Evolutionary conservation across 2,888 invertebrate species (phyloP), one percentile per base, ranked within the genome.

Genomic region (Diadromus collaris): DNA sequence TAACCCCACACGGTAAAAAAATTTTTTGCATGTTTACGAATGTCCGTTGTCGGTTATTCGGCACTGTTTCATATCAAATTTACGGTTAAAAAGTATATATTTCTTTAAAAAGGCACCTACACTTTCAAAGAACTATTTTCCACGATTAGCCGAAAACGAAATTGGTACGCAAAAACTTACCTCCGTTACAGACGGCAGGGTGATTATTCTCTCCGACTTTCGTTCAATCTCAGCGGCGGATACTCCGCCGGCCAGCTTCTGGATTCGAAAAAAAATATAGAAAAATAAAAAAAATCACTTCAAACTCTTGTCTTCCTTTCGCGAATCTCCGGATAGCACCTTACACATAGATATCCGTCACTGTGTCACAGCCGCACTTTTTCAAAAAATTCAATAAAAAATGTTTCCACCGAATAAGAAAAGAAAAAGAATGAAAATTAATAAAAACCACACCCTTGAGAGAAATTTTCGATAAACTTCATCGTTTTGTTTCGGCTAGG

Each of bases 181-280:
- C 90, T 89, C 85, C 78, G 83, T 84, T 85, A 85, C 84, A 85
- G 88, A 86, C 86, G 88, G 88, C 89, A 89, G 89, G 85, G 87
- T 87, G 87, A 85, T 82, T 83, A 80, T 78, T 83, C 75, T 74
- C 27, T 24, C 70, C 29, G 73, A 79, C 85, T 83, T 58, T 27
- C 64, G 72, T 82, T 82, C 76, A 80, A 83, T 82, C 70, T 77
- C 80, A 75, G 24, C 60, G 60, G 56, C 70, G 63, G 74, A 65
- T 65, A 76, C 72, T 71, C 69, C 68, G 79, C 68, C 67, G 58
- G 32, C 70, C 70, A 60, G 70, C 27, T 44, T 34, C 32, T 34
- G 13, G 27, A 19, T 54, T 19, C 6, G 10, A 41, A 27, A 32
- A 65, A 67, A 24, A 32, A n/a, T n/a, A n/a, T n/a, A n/a, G n/a